These are phyloP conservation scores for Drosophila repletoides DNA, from an alignment of 1,140 invertebrate genomes.

Conservation along the genomic window DNA sequence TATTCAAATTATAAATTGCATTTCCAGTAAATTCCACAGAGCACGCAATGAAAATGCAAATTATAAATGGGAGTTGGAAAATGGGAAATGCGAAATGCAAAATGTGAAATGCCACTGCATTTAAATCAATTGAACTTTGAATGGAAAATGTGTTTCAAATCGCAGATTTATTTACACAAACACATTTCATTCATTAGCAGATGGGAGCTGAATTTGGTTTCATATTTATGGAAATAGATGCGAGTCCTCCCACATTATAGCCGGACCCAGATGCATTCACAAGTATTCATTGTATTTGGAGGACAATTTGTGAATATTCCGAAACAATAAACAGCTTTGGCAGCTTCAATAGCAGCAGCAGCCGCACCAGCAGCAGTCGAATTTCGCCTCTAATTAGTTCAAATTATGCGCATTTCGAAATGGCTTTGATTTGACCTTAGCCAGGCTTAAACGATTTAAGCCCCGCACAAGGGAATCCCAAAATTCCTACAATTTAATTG, in stretches of 20 bases:
- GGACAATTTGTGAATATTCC: slow-evolving; percentile 5
- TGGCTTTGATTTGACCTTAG: slow-evolving; percentile 52
- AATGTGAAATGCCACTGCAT: slow-evolving; percentile 19
- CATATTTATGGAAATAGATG: not conserved
- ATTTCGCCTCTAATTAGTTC: slow-evolving; percentile 58
- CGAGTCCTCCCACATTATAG: not conserved
- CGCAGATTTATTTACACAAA: slow-evolving; percentile 26
- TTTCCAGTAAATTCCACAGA: slow-evolving; percentile 41
- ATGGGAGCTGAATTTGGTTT: too few species aligned
- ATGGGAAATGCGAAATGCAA: too few species aligned
- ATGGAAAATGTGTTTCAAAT: slow-evolving; percentile 9
- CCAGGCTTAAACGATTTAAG: slow-evolving; percentile 19
- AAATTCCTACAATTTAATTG: not conserved
- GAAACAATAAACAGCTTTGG: slow-evolving; percentile 65
- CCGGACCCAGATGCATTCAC: not conserved
- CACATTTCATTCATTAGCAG: slow-evolving; percentile 23
- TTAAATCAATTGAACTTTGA: slow-evolving; percentile 45
- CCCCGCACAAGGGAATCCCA: not conserved
- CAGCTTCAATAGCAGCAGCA: too few species aligned
- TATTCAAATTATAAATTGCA: slow-evolving; percentile 73
- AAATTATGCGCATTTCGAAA: slow-evolving; percentile 55
- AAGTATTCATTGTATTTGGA: not conserved
- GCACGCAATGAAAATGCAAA: slow-evolving; percentile 18
- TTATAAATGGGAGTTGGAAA: not conserved
- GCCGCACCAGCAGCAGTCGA: too few species aligned